phyloP scores from a whole-genome alignment of 53 echinoderm and acorn worm genomes.

The Holothuria scabra region DNA sequence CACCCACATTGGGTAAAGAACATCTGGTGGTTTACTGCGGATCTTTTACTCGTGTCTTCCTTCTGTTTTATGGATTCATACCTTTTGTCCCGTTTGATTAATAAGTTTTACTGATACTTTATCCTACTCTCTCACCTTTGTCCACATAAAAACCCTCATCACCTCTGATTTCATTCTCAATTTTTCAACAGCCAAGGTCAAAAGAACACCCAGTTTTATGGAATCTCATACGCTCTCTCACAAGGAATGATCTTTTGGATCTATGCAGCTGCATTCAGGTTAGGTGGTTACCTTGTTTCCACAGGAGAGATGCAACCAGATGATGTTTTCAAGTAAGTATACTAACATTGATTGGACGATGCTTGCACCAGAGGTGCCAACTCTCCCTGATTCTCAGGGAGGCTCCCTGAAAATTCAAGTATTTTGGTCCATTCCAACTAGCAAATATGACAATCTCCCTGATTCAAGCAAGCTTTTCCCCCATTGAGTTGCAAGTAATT shows the following conservation, averaged over 20 bases:
- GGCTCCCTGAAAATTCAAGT: no score
- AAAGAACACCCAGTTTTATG: conserved; percentile 65
- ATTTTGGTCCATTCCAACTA: no score
- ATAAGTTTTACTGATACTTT: neutral
- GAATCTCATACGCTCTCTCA: conserved; percentile 59
- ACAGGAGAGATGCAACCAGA: conserved; percentile 59
- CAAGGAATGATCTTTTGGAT: conserved; percentile 73
- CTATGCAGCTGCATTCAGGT: conserved; percentile 71
- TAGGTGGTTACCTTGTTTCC: conserved; percentile 70
- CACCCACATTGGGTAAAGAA: no score
- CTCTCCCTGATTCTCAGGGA: no score
- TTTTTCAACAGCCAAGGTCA: conserved; percentile 53
- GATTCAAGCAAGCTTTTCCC: no score
- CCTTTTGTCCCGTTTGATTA: no score
- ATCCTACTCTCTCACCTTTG: neutral
- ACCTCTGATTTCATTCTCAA: neutral
- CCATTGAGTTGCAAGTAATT: no score
- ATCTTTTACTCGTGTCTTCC: no score
- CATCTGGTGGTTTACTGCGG: no score
- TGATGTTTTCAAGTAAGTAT: conserved; percentile 66
- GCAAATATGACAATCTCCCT: no score
- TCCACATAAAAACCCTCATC: neutral
- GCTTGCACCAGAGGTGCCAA: no score
- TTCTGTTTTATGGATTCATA: no score
- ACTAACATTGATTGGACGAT: neutral